Percentiles rank a stretch among this genome's conserved stretches.
phyloP scores from a whole-genome alignment of 2,113 vertebrate genomes.

The Alethe diademata region DNA sequence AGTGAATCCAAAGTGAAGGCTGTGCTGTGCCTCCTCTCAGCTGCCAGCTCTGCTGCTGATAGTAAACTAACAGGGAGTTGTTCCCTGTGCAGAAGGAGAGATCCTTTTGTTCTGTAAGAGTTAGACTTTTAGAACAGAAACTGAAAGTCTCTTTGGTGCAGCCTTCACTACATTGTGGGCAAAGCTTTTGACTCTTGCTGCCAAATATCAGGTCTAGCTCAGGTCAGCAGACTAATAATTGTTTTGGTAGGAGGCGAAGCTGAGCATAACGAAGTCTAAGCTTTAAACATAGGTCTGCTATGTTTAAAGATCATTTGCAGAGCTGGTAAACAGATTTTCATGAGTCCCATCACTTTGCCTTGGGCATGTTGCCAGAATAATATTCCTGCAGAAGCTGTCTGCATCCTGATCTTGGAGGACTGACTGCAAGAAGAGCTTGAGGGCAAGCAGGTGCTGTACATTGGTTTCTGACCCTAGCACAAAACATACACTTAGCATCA shows the following conservation, averaged over 20 bases:
- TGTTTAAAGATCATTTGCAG: neutral
- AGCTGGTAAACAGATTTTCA: neutral
- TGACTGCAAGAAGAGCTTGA: neutral
- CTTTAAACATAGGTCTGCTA: neutral
- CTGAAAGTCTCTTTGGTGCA: neutral
- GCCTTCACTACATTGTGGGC: neutral
- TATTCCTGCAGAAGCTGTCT: neutral
- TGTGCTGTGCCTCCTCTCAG: neutral
- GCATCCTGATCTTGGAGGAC: neutral
- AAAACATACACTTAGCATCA: neutral
- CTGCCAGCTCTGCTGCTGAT: neutral
- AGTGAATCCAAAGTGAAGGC: neutral
- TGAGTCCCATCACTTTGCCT: neutral
- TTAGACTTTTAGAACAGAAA: neutral
- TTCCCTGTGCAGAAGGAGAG: neutral
- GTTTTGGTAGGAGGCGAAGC: neutral
- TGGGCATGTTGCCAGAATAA: neutral
- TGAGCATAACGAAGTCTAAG: neutral
- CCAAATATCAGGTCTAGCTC: neutral
- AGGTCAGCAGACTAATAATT: neutral
- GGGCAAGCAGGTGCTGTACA: neutral
- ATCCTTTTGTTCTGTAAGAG: neutral
- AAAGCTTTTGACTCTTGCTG: neutral
- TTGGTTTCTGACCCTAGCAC: neutral
- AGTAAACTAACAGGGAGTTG: neutral